Evolutionary conservation across 1,140 invertebrate genomes (phyloP).

Genomic region (Ceratosolen solmsi): DNA sequence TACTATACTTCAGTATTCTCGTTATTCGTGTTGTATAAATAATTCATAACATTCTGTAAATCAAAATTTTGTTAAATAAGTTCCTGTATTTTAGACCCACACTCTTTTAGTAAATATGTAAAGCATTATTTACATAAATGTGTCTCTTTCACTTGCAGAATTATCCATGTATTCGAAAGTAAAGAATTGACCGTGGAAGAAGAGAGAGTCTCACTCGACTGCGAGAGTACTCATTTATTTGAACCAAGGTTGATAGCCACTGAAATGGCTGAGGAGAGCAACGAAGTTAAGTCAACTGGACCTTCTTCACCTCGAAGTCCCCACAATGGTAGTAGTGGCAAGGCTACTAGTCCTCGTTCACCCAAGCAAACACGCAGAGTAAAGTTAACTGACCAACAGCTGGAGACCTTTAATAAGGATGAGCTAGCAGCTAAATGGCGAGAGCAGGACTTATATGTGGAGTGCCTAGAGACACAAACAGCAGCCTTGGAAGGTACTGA

Average conservation of each 20-base stretch:
- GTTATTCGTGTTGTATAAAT: not conserved
- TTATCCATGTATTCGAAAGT: conserved; percentile 36
- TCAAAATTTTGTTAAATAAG: not conserved
- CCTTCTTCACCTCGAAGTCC: conserved; percentile 68
- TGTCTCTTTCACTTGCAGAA: conserved; percentile 22
- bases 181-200: conserved; percentile 26
- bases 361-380: conserved; percentile 67
- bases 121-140: not conserved
- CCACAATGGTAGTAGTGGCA: conserved; percentile 51
- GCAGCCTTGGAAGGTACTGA: conserved; percentile 74
- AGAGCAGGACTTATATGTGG: conserved; percentile 75
- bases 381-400: conserved; percentile 72
- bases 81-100: not conserved
- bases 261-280: conserved; percentile 68
- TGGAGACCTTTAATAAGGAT: conserved; percentile 73
- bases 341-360: conserved; percentile 64
- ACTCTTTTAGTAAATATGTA: not conserved
- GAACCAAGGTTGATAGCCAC: conserved; percentile 9
- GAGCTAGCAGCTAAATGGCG: conserved; percentile 74
- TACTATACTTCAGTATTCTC: not conserved
- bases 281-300: conserved; percentile 66
- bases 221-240: conserved; percentile 16
- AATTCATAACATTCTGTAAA: not conserved
- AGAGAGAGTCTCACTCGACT: conserved; percentile 14
- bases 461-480: conserved; percentile 72